Evolutionary conservation across 2,888 invertebrate genomes (phyloP), one percentile per base, ranked within the genome.

Genomic region (Apotomis betuletana): DNA sequence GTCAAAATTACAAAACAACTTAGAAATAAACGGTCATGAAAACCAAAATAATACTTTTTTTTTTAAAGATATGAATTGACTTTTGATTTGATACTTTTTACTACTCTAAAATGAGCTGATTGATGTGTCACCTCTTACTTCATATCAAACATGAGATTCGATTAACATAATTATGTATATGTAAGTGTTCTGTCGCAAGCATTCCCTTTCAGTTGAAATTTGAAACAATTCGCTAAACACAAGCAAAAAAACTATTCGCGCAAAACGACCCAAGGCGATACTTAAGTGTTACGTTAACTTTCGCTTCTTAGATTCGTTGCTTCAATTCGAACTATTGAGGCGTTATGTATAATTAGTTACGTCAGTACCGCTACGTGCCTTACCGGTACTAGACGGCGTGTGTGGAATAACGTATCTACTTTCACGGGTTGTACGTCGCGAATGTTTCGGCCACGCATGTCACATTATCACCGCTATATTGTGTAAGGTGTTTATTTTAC

Each of bases 301-400:
- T 90, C 90, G 90, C 87, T 82, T 76, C 77, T 80, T 81, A 80
- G 80, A 77, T 76, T 69, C 75, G 75, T 75, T 74, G 77, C 77
- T 80, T 83, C 81, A 82, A 84, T 87, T 81, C 78, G 78, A 73
- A 81, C 85, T 83, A 87, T 86, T 85, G 85, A 86, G 81, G 82
- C 82, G 86, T 87, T 85, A 83, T 86, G 86, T 87, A 87, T 90
- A 90, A 91, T 91, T 87, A 89, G 89, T 92, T 92, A 87, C 92
- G 88, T 92, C 92, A 86, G 77, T 84, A 85, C 86, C 86, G 87
- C 86, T 89, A 88, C 82, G 84, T 87, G 86, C 83, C 85, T 80
- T 88, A 90, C 88, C 85, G 85, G 85, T 82, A 83, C 82, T 80
- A 79, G 78, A 77, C 82, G 83, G 85, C 88, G 91, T 89, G 92